Evolutionary conservation across 2,113 vertebrate species (phyloP), one percentile per base, ranked within the genome.

Genomic region (Callopanchax toddi): DNA sequence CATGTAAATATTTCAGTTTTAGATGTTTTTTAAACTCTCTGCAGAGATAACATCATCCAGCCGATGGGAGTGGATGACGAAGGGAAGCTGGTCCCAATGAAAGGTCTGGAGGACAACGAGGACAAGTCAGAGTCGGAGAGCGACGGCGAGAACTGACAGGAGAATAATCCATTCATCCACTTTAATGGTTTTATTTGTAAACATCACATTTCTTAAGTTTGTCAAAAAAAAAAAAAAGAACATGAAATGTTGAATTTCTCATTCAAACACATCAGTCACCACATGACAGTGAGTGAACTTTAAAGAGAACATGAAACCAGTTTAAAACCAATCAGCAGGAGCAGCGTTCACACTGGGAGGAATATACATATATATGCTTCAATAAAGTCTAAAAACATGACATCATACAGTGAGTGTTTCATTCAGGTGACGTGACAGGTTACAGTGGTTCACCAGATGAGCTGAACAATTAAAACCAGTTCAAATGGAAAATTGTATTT

Each of bases 1-100:
- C 3, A 26, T 26, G 26, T 26, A 26, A 26, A 26, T 26, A 26
- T 26, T 26, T 26, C 26, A 26, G 29, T 32, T 1, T 32, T 32
- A 32, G 29, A 37, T 37, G 10, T 11, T 32, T 15, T 8, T 6
- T 12, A 12, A 15, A 0, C 52, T 48, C 55, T 66, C 64, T 54
- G 13, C 82, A 91, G 90, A 55, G 83, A 85, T 1, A 68, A 69
- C 49, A 72, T 90, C 16, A 90, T 91, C 64, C 85, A 90, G 71
- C 85, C 90, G 0, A 86, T 91, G 88, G 83, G 68, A 64, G 67
- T 91, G 72, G 68, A 91, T 37, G 58, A 80, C 20, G 83, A 88
- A 7, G 90, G 90, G 56, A 85, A 76, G 53, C 81, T 91, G 20
- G 80, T 90, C 44, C 84, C 87, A 0, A 58, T 91, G 74, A 43